Percentiles rank a stretch among this genome's conserved stretches.
These are phyloP conservation scores for Calliphora vicina DNA, from an alignment of 1,140 invertebrate genomes.

Conservation along the genomic window DNA sequence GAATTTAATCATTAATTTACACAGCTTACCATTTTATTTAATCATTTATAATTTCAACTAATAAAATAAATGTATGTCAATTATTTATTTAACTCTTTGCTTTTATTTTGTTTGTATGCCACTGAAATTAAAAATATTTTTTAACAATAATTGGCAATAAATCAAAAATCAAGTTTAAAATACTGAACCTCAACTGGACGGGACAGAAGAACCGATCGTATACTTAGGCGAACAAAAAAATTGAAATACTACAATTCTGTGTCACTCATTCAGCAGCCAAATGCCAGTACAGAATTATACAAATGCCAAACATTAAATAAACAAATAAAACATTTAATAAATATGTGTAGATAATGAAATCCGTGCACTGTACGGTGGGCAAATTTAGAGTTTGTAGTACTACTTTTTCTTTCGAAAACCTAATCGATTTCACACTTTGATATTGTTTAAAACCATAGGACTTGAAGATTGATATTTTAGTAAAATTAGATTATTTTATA, in stretches of 20 bases:
- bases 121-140: not conserved
- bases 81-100: not conserved
- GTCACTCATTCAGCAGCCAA: not conserved
- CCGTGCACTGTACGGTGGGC: not conserved
- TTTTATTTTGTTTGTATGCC: not conserved
- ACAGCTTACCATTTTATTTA: not conserved
- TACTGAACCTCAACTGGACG: no score
- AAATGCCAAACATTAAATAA: conserved; percentile 28
- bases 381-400: not conserved
- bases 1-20: not conserved
- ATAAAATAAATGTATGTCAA: conserved; percentile 1
- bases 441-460: no score
- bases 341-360: not conserved
- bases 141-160: conserved; percentile 21
- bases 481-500: no score
- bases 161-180: conserved; percentile 25
- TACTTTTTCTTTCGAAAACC: no score
- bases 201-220: no score
- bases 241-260: not conserved
- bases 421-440: no score
- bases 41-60: conserved; percentile 10
- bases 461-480: no score
- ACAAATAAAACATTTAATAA: conserved; percentile 14
- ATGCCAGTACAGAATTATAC: conserved; percentile 15
- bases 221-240: not conserved